A percentile compares a stretch with the other conserved stretches of the same genome.
Conservation (phyloP, 2,113 vertebrate genomes). For the Hucho hucho region DNA sequence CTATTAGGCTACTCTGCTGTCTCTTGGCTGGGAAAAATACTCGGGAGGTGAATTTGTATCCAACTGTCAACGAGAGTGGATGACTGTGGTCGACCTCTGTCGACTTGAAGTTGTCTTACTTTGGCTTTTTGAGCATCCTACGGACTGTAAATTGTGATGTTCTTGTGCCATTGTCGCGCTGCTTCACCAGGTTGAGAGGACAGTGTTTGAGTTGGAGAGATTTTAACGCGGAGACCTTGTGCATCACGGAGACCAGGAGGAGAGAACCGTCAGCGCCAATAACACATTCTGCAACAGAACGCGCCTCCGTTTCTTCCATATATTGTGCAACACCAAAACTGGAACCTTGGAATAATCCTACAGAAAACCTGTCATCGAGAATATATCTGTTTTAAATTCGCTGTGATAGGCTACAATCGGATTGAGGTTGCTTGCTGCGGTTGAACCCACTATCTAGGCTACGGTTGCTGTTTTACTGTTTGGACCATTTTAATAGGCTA, state of each 20-base stretch:
- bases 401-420: conserved; percentile 9
- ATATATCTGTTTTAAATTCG: conserved; percentile 36
- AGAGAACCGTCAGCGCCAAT: neutral
- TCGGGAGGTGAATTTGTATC: conserved; percentile 62
- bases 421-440: conserved; percentile 9
- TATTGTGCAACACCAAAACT: conserved; percentile 6
- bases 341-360: conserved; percentile 59
- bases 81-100: conserved; percentile 15
- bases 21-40: conserved; percentile 66
- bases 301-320: conserved; percentile 6
- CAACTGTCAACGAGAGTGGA: conserved; percentile 53
- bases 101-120: conserved; percentile 4
- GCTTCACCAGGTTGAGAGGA: conserved; percentile 46
- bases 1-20: conserved; percentile 45
- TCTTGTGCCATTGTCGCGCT: conserved; percentile 27
- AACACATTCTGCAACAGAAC: conserved; percentile 34
- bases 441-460: neutral
- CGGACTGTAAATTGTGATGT: conserved; percentile 39
- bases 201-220: conserved; percentile 38
- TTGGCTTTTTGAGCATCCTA: conserved; percentile 16
- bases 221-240: conserved; percentile 42
- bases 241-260: conserved; percentile 18
- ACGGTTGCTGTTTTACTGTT: conserved; percentile 45
- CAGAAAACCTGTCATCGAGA: conserved; percentile 26
- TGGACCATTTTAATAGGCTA: conserved; percentile 25